Base-by-base conservation (phyloP, 37 sponge, comb jelly and placozoan genomes). In the Axinella damicornis region DNA sequence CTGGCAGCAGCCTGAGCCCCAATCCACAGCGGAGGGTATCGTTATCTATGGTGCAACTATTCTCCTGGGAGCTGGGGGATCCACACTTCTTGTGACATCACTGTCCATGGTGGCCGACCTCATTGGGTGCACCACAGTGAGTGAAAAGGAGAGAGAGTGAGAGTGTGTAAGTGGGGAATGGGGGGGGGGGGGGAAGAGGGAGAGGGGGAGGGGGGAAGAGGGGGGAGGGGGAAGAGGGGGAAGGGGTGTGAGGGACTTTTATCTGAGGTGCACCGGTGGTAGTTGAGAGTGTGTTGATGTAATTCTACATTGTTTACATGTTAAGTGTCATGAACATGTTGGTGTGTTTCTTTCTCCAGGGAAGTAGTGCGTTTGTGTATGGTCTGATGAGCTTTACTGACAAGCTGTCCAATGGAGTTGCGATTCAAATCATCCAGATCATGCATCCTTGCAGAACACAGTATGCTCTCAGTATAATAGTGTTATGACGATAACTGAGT, bases 351-450 rank as follows among this genome's bases (percentile, higher is more conserved):
- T 17, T 32, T 20, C 53, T 80, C 27, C 82, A 96, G 97, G 83
- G 81, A 5, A 95, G 92, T 60, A 86, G 96, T 76, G 96, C 98
- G 0, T 95, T 98, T 83, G 98, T 98, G 32, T 98, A 98, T 79
- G 98, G 98, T 9, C 83, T 93, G 18, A 98, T 98, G 98, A 94
- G 94, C 28, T 95, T 98, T 85, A 89, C 92, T 0, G 98, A 98
- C 73, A 98, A 98, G 74, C 82, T 98, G 20, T 92, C 92, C 36
- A 98, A 95, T 83, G 98, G 98, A 17, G 57, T 95, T 22, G 94
- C 90, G 1, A 85, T 98, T 22, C 92, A 92, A 35, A 56, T 91
- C 59, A 91, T 95, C 36, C 98, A 98, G 60, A 76, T 76, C 19
- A 66, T 93, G 13, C 98, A 98, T 71, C 98, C 98, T 0, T 93